Base-by-base conservation (phyloP, 2,888 invertebrate species). In the Torymus tubicola region DNA sequence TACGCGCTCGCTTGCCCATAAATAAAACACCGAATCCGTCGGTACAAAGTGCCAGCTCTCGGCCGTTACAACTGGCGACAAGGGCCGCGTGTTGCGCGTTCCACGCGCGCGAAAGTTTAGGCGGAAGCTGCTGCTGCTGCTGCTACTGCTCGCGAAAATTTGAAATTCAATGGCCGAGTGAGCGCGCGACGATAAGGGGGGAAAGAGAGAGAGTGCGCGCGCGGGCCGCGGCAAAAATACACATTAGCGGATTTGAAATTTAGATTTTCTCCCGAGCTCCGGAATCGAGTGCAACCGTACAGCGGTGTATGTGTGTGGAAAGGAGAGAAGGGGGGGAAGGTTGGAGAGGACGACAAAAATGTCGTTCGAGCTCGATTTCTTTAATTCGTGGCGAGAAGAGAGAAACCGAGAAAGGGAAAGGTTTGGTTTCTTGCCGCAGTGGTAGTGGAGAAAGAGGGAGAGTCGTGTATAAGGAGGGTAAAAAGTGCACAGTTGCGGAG, bases 201-300 rank as follows among this genome's bases (percentile, higher is more conserved):
- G 80, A 81, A 52, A 68, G 75, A 87, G 86, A 84, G 84, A 67
- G 83, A 65, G 83, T 81, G 83, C 80, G 84, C 82, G 65, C 82
- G 65, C 82, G 83, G 81, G 78, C 42, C 42, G 42, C 42, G 81
- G 86, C 86, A 89, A 89, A 90, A 90, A 90, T 90, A 89, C 87
- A 89, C 89, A 89, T 89, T 90, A 89, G 87, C 85, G 84, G 85
- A 90, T 90, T 89, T 89, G 87, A 89, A 90, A 89, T 89, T 89
- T 87, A 89, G 87, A 89, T 89, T 83, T 81, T 82, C 80, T 67
- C 64, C 78, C 72, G 74, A 42, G 70, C 13, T 11, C 50, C 64
- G 58, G 50, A 81, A 83, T 84, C 78, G 83, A 82, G 79, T 78
- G 69, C 63, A 21, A 57, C 11, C 2, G 13, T 24, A 42, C 8